Evolutionary conservation across 2,888 invertebrate genomes (phyloP).

Genomic region (Scaptodrosophila latifasciaeformis): DNA sequence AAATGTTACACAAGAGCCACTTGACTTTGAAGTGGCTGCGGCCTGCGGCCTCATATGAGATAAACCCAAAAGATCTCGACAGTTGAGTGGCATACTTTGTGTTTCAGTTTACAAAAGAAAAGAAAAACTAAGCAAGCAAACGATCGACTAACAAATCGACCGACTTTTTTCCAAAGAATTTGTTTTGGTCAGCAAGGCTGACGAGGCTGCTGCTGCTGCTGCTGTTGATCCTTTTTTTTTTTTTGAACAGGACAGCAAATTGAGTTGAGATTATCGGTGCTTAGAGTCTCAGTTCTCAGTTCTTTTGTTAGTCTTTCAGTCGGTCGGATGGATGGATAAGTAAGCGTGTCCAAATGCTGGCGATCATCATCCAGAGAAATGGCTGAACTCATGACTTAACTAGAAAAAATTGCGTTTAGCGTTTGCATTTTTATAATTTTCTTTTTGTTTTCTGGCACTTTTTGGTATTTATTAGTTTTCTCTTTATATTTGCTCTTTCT

Average conservation of each 20-base stretch:
- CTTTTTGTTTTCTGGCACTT: conserved; percentile 28
- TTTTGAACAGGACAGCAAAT: conserved; percentile 39
- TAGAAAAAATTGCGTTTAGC: conserved; percentile 50
- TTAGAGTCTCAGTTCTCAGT: conserved; percentile 10
- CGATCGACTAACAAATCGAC: conserved; percentile 20
- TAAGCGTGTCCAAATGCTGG: conserved; percentile 39
- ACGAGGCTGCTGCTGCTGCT: conserved; percentile 10
- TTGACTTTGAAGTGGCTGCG: conserved; percentile 37
- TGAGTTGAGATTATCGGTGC: conserved; percentile 59
- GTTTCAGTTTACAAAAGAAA: conserved; percentile 53
- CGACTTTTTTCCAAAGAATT: conserved; percentile 63
- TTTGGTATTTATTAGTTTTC: conserved; percentile 42
- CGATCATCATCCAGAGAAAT: background rate
- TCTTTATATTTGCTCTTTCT: conserved; percentile 29
- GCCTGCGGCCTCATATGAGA: background rate
- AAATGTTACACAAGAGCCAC: conserved; percentile 45
- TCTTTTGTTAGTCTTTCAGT: conserved; percentile 6
- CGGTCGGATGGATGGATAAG: conserved; percentile 28
- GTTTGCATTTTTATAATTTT: conserved; percentile 21
- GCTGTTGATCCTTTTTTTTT: conserved; percentile 13
- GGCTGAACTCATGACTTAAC: conserved; percentile 51
- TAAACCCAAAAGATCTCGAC: background rate
- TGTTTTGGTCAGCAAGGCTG: conserved; percentile 31
- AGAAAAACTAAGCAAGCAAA: background rate
- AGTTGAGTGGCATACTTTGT: conserved; percentile 40